Conservation (phyloP, 2,113 vertebrate species). For the Cinclus mexicanus region DNA sequence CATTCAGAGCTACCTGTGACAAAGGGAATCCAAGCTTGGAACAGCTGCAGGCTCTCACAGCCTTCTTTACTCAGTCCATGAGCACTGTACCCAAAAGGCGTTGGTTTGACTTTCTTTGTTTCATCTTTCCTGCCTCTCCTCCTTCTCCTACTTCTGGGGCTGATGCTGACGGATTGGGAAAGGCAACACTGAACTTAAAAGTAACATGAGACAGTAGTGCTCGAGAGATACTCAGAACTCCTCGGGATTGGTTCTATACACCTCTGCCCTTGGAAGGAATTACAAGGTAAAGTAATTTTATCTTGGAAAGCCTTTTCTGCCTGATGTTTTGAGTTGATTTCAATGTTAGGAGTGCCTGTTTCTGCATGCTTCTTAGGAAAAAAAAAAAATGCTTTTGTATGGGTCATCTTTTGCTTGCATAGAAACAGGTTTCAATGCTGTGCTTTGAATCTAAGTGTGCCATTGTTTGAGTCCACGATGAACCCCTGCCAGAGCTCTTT, state of each 20-base stretch:
- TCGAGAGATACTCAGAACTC: background rate
- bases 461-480: conserved; percentile 8
- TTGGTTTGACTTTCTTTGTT: background rate
- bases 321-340: background rate
- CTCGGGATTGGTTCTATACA: background rate
- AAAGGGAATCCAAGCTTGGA: background rate
- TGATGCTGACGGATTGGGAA: background rate
- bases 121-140: background rate
- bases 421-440: background rate
- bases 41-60: background rate
- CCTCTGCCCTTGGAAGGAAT: background rate
- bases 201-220: background rate
- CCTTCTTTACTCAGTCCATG: background rate
- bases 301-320: background rate
- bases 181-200: background rate
- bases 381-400: background rate
- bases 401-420: background rate
- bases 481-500: background rate
- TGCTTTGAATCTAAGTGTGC: background rate
- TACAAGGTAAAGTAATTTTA: background rate
- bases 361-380: background rate
- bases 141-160: background rate
- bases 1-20: background rate
- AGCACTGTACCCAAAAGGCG: background rate
- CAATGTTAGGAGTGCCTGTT: background rate